Percentiles rank a stretch among this genome's conserved stretches.
Evolutionary conservation across 2,888 invertebrate genomes (phyloP).

Genomic region (Hypselothyrea guttata): DNA sequence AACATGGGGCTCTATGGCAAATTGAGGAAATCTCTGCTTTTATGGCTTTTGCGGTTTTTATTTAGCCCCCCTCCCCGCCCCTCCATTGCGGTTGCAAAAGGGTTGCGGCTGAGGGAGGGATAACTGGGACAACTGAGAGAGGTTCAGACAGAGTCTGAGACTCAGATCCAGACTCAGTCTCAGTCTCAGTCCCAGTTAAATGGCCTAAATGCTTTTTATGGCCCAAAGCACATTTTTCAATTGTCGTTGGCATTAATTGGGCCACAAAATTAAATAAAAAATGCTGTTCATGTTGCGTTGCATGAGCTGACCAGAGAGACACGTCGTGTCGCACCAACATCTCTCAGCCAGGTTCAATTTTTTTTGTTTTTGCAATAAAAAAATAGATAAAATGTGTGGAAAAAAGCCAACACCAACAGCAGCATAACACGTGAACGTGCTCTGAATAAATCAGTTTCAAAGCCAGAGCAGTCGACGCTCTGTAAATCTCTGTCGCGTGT

Average conservation of each 20-base stretch:
- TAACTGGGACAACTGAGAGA: constrained; percentile 28
- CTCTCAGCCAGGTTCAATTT: background rate
- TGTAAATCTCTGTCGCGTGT: constrained; percentile 58
- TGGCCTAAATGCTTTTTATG: constrained; percentile 72
- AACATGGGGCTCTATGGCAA: constrained; percentile 27
- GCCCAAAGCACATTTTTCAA: constrained; percentile 60
- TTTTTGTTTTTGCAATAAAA: constrained; percentile 32
- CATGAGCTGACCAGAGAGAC: constrained; percentile 49
- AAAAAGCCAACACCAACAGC: constrained; percentile 13
- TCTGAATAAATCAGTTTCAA: constrained; percentile 57
- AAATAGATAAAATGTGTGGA: constrained; percentile 2
- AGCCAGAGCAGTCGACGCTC: constrained; percentile 18
- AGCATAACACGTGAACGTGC: constrained; percentile 64
- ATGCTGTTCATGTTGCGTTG: constrained; percentile 61
- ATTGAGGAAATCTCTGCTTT: constrained; percentile 61
- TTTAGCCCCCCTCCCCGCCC: too few species aligned
- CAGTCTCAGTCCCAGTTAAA: constrained; percentile 23
- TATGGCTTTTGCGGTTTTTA: constrained; percentile 66
- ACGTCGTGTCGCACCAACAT: constrained; percentile 42
- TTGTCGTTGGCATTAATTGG: constrained; percentile 68
- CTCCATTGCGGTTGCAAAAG: constrained; percentile 50
- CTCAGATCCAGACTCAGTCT: background rate
- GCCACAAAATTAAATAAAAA: constrained; percentile 67
- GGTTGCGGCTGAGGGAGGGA: constrained; percentile 40
- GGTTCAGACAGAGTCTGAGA: constrained; percentile 4